Percentiles rank a stretch among this genome's conserved stretches.
These are phyloP conservation scores for Myathropa florea DNA, from an alignment of 2,888 invertebrate species.

Conservation along the genomic window DNA sequence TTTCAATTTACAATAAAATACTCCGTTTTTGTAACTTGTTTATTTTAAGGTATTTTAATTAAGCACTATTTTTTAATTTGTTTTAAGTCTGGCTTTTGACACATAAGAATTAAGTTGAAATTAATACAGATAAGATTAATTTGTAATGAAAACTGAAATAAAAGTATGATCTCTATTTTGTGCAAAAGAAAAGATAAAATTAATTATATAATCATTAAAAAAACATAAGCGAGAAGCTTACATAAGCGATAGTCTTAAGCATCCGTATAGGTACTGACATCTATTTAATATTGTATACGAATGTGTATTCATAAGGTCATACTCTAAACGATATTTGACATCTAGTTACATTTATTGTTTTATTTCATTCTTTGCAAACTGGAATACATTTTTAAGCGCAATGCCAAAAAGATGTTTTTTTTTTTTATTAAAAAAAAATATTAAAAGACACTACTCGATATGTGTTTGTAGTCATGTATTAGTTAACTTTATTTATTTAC, in stretches of 20 bases:
- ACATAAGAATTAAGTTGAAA: neutral
- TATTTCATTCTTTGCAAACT: neutral
- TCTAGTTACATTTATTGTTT: neutral
- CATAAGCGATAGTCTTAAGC: neutral
- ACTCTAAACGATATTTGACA: neutral
- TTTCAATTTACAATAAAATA: constrained; percentile 4
- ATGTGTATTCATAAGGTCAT: neutral
- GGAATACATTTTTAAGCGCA: neutral
- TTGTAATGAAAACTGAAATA: neutral
- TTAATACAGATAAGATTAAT: neutral
- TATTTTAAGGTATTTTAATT: neutral
- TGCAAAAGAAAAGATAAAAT: neutral
- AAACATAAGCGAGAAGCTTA: neutral
- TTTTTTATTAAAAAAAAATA: neutral
- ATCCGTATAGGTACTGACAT: neutral
- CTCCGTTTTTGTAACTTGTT: neutral
- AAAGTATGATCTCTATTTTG: constrained; percentile 40
- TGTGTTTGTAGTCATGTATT: too few relatives aligned
- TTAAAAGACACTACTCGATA: neutral
- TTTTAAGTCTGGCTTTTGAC: neutral
- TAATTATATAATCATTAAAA: neutral
- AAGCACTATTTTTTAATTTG: neutral
- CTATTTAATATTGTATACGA: neutral
- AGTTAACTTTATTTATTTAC: neutral
- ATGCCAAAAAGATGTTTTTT: neutral